Conservation (phyloP, 1,140 invertebrate genomes). For the Notospermus geniculatus region DNA sequence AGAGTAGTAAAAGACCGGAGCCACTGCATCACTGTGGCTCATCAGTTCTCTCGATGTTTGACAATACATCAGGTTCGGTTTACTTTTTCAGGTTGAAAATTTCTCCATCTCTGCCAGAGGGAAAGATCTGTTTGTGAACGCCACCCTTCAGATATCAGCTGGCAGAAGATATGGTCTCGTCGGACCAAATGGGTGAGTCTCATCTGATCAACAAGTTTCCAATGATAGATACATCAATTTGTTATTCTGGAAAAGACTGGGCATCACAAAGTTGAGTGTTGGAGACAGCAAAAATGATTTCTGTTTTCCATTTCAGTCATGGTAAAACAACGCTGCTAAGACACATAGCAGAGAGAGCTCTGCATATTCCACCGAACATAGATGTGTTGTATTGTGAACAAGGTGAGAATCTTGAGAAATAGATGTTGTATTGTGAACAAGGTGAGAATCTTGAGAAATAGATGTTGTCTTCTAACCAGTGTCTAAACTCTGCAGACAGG, state of each 20-base stretch:
- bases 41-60: not conserved
- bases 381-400: constrained; percentile 99
- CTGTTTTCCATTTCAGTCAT: constrained; percentile 64
- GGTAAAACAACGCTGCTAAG: constrained; percentile 98
- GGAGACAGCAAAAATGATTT: not conserved
- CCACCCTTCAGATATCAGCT: constrained; percentile 88
- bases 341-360: constrained; percentile 83
- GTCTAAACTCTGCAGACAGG: no score
- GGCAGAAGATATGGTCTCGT: constrained; percentile 95
- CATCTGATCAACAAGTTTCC: no score
- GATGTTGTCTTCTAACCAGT: constrained; percentile 96
- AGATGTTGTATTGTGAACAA: constrained; percentile 98
- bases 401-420: constrained; percentile 50
- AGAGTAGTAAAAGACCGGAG: not conserved
- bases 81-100: constrained; percentile 71
- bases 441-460: constrained; percentile 43
- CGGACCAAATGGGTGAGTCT: constrained; percentile 90
- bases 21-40: no score
- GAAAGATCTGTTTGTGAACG: constrained; percentile 97
- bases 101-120: constrained; percentile 97
- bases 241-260: not conserved
- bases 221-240: no score
- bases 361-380: constrained; percentile 93
- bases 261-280: no score
- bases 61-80: no score